These are phyloP conservation scores for Halcyon senegalensis DNA, from an alignment of 2,113 vertebrate genomes.

Conservation along the genomic window DNA sequence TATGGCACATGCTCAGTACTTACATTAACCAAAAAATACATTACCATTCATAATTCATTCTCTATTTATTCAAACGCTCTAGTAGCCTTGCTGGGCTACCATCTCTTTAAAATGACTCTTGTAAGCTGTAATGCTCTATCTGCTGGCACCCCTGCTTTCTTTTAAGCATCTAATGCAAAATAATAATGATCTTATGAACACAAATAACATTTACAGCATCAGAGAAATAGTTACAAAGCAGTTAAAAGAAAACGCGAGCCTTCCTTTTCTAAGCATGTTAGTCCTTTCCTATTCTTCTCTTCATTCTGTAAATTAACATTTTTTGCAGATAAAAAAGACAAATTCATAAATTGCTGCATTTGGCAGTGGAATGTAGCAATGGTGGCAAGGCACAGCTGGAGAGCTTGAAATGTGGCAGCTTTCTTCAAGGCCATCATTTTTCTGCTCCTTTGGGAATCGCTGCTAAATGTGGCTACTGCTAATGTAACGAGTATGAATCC, in stretches of 20 bases:
- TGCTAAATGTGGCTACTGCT: slow-evolving; percentile 67
- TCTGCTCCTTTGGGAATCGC: slow-evolving; percentile 55
- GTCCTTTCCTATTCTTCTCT: slow-evolving; percentile 7
- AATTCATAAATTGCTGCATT: slow-evolving; percentile 73
- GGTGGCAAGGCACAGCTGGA: slow-evolving; percentile 74
- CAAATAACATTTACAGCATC: background rate
- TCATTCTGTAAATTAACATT: slow-evolving; percentile 66
- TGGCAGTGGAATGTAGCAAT: slow-evolving; percentile 67
- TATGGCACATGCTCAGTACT: background rate
- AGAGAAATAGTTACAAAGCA: slow-evolving; percentile 26
- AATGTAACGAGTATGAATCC: slow-evolving; percentile 71
- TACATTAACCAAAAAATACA: slow-evolving; percentile 41
- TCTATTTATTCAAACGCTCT: slow-evolving; percentile 35
- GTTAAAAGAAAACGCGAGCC: slow-evolving; percentile 29
- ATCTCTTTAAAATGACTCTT: slow-evolving; percentile 10
- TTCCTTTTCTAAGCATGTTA: slow-evolving; percentile 19
- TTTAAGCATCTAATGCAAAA: slow-evolving; percentile 10
- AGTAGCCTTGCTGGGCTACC: background rate
- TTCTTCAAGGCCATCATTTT: slow-evolving; percentile 72
- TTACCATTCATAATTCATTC: slow-evolving; percentile 47
- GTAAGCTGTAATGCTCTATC: background rate
- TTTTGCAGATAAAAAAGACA: slow-evolving; percentile 63
- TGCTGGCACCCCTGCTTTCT: slow-evolving; percentile 5
- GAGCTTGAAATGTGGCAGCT: slow-evolving; percentile 73
- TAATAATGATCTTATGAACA: background rate